Evolutionary conservation across 2,888 invertebrate species (phyloP).

Genomic region (Drosophila lutescens): DNA sequence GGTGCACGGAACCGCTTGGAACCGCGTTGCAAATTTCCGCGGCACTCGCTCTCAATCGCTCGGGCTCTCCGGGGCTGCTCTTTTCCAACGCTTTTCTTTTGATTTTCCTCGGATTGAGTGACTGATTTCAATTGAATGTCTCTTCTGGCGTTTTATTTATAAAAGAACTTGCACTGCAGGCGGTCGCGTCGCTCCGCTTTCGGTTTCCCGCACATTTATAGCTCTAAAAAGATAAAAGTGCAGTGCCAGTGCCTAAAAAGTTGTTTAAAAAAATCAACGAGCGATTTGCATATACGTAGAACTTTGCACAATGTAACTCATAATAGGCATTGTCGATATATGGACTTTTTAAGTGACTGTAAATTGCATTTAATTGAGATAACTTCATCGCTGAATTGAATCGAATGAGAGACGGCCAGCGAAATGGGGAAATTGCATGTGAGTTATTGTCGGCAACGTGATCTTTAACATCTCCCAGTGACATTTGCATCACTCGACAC

Average conservation of each 20-base stretch:
- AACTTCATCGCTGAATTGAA: constrained; percentile 28
- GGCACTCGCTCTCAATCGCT: constrained; percentile 34
- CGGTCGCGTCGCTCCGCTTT: constrained; percentile 62
- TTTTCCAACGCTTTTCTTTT: constrained; percentile 46
- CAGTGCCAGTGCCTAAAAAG: constrained; percentile 26
- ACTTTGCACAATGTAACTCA: constrained; percentile 37
- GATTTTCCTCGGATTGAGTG: constrained; percentile 67
- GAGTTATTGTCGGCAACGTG: constrained; percentile 53
- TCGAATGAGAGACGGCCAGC: constrained; percentile 23
- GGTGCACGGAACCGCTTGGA: constrained; percentile 82
- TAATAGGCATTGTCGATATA: constrained; percentile 25
- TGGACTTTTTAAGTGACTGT: constrained; percentile 48
- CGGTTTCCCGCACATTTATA: constrained; percentile 30
- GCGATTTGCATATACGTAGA: constrained; percentile 25
- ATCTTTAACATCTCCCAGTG: constrained; percentile 21
- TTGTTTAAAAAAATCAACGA: constrained; percentile 42
- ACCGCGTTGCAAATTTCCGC: constrained; percentile 72
- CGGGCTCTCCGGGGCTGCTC: constrained; percentile 20
- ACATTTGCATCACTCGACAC: constrained; percentile 12
- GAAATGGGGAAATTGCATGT: constrained; percentile 79
- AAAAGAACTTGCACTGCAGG: constrained; percentile 78
- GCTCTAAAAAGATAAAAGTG: constrained; percentile 44
- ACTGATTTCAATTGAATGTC: constrained; percentile 60
- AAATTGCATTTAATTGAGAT: constrained; percentile 44
- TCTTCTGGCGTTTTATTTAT: constrained; percentile 73